Evolutionary conservation across 2,888 invertebrate species (phyloP), one percentile per base, ranked within the genome.

Genomic region (Aphodius granarius): DNA sequence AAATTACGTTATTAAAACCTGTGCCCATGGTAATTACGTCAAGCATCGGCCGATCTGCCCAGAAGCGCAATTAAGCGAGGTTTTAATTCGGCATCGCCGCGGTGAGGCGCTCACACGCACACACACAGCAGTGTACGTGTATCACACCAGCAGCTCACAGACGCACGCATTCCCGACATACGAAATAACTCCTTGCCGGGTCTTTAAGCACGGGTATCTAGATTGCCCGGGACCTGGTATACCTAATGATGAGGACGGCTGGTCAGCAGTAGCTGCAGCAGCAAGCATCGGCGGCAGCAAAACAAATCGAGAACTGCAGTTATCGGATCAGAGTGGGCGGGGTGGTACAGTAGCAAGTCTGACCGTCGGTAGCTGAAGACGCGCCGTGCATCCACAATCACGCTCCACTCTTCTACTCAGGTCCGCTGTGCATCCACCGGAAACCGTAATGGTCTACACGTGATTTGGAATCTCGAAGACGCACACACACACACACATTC

Each of bases 361-460:
- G 43, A 43, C 68, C 79, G 80, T 80, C 80, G 80, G 81, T 81
- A 82, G 81, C 79, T 66, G 83, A 84, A 85, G 85, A 85, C 84
- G 86, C 81, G 81, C 81, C 80, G 86, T 84, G 85, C 66, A 66
- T 20, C 18, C 66, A 66, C 84, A 85, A 85, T 84, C 78, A 72
- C 72, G 76, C 78, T 75, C 68, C 75, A 73, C 77, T 79, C 79
- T 78, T 77, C 78, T 77, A 78, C 78, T 80, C 79, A 76, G 77
- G 76, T 78, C 78, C 75, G 80, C 78, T 77, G 78, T 77, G 77
- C 76, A 81, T 80, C 83, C 83, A 85, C 85, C 86, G 86, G 86
- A 86, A 86, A 83, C 85, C 85, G 85, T 86, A 86, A 86, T 86
- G 86, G 86, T 82, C 83, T 85, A 85, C 86, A 86, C 86, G 86